Base-by-base conservation (phyloP, 2,888 invertebrate genomes). In the Enchytraeus crypticus region DNA sequence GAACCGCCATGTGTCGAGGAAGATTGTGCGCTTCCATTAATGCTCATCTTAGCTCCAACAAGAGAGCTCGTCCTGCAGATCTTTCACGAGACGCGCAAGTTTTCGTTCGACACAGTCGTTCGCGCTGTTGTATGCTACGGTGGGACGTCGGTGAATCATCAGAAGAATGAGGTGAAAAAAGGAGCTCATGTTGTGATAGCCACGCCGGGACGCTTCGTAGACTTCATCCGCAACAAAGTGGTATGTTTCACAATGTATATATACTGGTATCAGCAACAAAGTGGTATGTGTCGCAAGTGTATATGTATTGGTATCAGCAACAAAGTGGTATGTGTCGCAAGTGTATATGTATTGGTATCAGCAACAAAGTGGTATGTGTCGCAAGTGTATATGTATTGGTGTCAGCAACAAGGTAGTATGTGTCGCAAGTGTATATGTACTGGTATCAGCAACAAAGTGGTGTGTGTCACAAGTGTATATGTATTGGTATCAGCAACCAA, bases 21-120 rank as follows among this genome's bases (percentile, higher is more conserved):
- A 2, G 43, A n/a, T 21, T 14, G 18, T 2, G 21, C n/a, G 18
- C 85, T 86, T 71, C 96, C 96, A 0, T 87, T 87, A 74, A 90
- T 87, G 0, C 73, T 98, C 0, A 86, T 97, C 56, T 82, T 97
- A 0, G 86, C 91, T 0, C 97, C 97, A 0, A 96, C 96, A 0
- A 84, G 97, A 51, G 97, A 98, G 78, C 81, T 98, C 59, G 87
- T 89, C 0, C 83, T 87, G n/a, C 97, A 97, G 73, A 93, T 95
- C 66, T 87, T 84, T 70, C 85, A 86, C 62, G 92, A 95, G 64
- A 74, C 76, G 1, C 62, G 73, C 21, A 78, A 77, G 78, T 96
- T 93, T 76, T 83, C 91, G 0, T 81, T 83, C 56, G 85, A 84
- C 0, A 88, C 90, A 0, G 82, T 87, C 57, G 73, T 95, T 0